Base-by-base conservation (phyloP, 1,140 invertebrate species). In the Trissolcus basalis region DNA sequence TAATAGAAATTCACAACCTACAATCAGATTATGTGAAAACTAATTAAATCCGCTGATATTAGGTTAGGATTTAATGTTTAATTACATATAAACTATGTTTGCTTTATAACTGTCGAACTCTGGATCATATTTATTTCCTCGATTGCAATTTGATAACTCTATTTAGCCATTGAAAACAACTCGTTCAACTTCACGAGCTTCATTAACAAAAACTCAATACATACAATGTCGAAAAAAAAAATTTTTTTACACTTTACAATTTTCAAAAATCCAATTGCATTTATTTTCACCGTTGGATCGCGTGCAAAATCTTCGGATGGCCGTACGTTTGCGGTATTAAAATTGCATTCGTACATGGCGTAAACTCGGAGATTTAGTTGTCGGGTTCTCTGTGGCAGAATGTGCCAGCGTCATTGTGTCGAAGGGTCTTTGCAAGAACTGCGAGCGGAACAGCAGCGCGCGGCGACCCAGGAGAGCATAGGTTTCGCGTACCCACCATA, bases 401-500 rank as follows among this genome's bases (percentile, higher is more conserved):
- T 78, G 58, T 65, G 51, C 55, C 70, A 56, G 74, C 68, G 41
- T 59, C 48, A 67, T 67, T 50, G 48, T 45, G 65, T 58, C 64
- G 64, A 67, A 74, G 71, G 60, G 50, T 39, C 43, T 58, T 44
- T 48, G 64, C 53, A 78, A 76, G 70, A 71, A 68, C n/a, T 9
- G 49, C 27, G 53, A 76, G 47, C 75, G 39, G 69, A 73, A 77
- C 59, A 68, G 77, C 64, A 59, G 70, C 58, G 69, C 59, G 65
- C 65, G 48, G 70, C 55, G 59, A 61, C 51, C 39, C 51, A 70
- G 69, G 68, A 70, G 58, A 65, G 75, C 61, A 78, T 79, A 77
- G 81, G 80, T 80, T 80, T 78, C 77, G 78, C 81, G 82, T 82
- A 82, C 77, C 83, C 81, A 79, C 86, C 85, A 87, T 81, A 85